These are phyloP conservation scores for Zophobas atratus DNA, from an alignment of 1,140 invertebrate species.

Conservation along the genomic window DNA sequence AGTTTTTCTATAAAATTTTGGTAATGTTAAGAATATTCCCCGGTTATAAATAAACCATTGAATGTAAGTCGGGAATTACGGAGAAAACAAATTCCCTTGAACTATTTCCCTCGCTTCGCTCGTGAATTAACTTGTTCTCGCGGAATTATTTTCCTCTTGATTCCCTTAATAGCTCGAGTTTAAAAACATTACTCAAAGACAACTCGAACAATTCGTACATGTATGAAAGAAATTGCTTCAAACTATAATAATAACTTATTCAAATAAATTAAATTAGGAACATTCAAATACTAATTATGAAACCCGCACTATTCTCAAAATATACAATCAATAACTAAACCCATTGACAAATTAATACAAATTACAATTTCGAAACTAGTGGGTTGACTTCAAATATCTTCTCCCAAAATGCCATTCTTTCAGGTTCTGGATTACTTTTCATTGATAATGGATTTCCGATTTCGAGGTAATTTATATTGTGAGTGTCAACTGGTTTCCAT, in stretches of 20 bases:
- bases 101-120: no score
- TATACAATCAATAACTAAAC: not conserved
- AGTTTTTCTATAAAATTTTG: no score
- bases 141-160: no score
- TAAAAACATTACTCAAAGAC: no score
- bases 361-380: not conserved
- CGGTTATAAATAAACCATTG: no score
- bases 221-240: not conserved
- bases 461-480: conserved; percentile 52
- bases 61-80: no score
- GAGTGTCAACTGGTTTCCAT: conserved; percentile 54
- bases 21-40: no score
- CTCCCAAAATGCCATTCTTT: conserved; percentile 50
- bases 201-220: no score
- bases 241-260: not conserved
- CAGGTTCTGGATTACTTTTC: conserved; percentile 45
- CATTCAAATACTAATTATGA: not conserved
- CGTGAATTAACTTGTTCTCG: no score
- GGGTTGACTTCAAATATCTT: conserved; percentile 32
- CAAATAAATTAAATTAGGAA: no score
- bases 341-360: not conserved
- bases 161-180: not conserved
- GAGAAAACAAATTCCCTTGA: no score
- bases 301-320: no score
- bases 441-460: conserved; percentile 28